Evolutionary conservation across 1,140 invertebrate species (phyloP).

Genomic region (Nasonia giraulti): DNA sequence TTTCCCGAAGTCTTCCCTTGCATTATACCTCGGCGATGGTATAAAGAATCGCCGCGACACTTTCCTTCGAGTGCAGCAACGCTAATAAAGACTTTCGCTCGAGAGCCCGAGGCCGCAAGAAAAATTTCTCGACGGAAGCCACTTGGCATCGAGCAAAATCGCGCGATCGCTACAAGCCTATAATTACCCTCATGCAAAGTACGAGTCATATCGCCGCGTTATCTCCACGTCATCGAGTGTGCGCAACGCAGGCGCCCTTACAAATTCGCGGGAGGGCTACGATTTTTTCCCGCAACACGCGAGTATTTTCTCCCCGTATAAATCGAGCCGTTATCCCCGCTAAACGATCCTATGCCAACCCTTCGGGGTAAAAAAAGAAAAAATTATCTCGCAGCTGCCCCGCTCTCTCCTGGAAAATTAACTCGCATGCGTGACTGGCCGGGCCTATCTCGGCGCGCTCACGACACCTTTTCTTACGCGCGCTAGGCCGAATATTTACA

Average conservation of each 20-base stretch:
- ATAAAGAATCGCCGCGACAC: too few relatives aligned
- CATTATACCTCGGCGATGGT: too few relatives aligned
- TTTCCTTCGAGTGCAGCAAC: too few relatives aligned
- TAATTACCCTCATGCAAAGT: constrained; percentile 29
- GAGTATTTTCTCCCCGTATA: constrained; percentile 6
- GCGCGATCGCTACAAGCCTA: constrained; percentile 13
- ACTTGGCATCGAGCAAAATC: constrained; percentile 17
- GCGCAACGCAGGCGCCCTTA: background rate
- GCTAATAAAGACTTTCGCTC: too few relatives aligned
- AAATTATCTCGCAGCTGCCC: constrained; percentile 52
- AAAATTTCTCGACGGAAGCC: constrained; percentile 6
- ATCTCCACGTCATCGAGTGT: background rate
- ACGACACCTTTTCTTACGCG: constrained; percentile 57
- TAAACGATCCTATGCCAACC: background rate
- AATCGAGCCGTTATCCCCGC: constrained; percentile 16
- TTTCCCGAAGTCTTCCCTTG: too few relatives aligned
- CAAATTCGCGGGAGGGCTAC: background rate
- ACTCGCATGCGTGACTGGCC: constrained; percentile 55
- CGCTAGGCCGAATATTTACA: constrained; percentile 44
- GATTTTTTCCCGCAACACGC: constrained; percentile 32
- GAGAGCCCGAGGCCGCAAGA: background rate
- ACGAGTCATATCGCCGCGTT: background rate
- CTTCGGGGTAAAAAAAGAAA: background rate
- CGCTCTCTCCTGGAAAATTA: too few relatives aligned
- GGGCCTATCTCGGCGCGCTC: constrained; percentile 55